phyloP scores from a whole-genome alignment of 2,888 invertebrate genomes.

The Nymphalis urticae region DNA sequence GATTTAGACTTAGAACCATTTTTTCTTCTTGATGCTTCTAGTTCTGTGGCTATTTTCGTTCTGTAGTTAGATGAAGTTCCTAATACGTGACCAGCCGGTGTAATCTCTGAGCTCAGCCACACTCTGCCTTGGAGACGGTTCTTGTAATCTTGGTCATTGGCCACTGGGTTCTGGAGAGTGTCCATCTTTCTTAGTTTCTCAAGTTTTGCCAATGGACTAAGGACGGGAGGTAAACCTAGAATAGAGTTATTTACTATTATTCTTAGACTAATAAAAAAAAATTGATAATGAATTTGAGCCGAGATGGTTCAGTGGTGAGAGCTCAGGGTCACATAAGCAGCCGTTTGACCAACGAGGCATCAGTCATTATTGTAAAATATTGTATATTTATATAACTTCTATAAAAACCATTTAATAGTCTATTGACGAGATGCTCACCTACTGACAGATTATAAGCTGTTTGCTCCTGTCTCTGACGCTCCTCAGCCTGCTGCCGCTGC shows the following conservation, averaged over 20 bases:
- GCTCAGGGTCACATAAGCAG: too few relatives aligned
- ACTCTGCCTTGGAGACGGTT: constrained; percentile 47
- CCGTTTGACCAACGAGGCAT: too few relatives aligned
- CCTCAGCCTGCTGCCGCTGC: constrained; percentile 58
- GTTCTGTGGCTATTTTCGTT: neutral
- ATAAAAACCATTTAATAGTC: too few relatives aligned
- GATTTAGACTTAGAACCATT: constrained; percentile 16
- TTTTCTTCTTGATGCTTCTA: constrained; percentile 20
- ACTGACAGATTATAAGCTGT: constrained; percentile 58
- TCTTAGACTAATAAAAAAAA: too few relatives aligned
- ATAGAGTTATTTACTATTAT: neutral
- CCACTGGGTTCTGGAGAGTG: constrained; percentile 58
- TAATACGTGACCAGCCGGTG: constrained; percentile 37
- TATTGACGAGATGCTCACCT: constrained; percentile 46
- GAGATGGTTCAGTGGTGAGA: too few relatives aligned
- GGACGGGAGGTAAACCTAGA: constrained; percentile 70
- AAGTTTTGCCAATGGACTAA: constrained; percentile 60
- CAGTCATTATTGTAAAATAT: too few relatives aligned
- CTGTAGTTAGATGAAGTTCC: constrained; percentile 28
- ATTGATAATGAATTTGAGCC: too few relatives aligned
- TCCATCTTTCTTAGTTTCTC: constrained; percentile 79
- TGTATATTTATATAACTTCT: too few relatives aligned
- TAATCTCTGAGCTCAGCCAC: constrained; percentile 37
- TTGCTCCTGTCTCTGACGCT: constrained; percentile 48
- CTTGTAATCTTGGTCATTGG: constrained; percentile 46